These are phyloP conservation scores for Spodoptera frugiperda DNA, from an alignment of 1,140 invertebrate genomes.

Conservation along the genomic window DNA sequence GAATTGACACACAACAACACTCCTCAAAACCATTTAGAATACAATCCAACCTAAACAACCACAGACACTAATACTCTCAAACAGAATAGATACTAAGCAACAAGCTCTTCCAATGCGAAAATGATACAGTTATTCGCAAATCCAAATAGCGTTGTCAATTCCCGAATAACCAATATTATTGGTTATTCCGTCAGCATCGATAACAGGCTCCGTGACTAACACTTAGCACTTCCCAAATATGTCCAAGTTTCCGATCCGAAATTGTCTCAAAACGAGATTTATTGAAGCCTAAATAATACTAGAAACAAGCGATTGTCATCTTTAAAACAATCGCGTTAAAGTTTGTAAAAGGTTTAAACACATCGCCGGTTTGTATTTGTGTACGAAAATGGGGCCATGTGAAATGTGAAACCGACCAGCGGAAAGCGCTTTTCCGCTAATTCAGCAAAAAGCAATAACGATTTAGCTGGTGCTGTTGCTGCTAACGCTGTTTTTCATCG, in stretches of 20 bases:
- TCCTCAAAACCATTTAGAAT: not conserved
- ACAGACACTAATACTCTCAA: too few species aligned
- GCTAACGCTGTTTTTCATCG: slow-evolving; percentile 36
- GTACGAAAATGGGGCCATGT: slow-evolving; percentile 31
- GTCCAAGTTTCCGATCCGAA: slow-evolving; percentile 18
- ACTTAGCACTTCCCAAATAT: slow-evolving; percentile 22
- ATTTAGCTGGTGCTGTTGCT: slow-evolving; percentile 23
- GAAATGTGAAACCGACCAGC: slow-evolving; percentile 35
- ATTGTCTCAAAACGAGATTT: slow-evolving; percentile 23
- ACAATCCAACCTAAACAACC: not conserved
- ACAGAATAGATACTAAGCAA: too few species aligned
- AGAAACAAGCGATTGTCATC: not conserved
- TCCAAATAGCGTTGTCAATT: too few species aligned
- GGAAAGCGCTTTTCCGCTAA: slow-evolving; percentile 40
- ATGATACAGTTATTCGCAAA: too few species aligned
- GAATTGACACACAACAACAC: not conserved
- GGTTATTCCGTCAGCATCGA: not conserved
- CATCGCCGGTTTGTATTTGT: slow-evolving; percentile 4
- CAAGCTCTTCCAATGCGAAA: too few species aligned
- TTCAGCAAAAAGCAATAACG: slow-evolving; percentile 48
- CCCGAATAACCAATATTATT: not conserved
- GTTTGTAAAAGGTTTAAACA: not conserved
- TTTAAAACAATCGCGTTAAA: not conserved
- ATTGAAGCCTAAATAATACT: slow-evolving; percentile 3
- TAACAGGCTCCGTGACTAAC: not conserved